A percentile compares a stretch with the other conserved stretches of the same genome.
Evolutionary conservation across 2,113 vertebrate species (phyloP).

Genomic region (Gobio gobio): DNA sequence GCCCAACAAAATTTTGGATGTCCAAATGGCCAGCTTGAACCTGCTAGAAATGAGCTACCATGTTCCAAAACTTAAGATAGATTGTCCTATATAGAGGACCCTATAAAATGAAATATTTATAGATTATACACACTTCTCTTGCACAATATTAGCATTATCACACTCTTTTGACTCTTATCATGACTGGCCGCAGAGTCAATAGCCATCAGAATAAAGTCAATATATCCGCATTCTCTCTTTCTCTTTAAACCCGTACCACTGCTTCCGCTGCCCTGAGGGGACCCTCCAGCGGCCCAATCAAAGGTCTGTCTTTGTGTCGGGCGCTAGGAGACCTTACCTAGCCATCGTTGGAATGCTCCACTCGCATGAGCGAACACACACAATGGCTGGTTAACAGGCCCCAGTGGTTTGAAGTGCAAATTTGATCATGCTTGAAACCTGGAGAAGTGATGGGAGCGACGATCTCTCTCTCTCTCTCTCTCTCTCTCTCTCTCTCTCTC

Average conservation of each 20-base stretch:
- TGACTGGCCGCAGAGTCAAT: background rate
- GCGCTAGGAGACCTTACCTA: constrained; percentile 42
- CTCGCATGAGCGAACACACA: constrained; percentile 67
- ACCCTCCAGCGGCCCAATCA: constrained; percentile 48
- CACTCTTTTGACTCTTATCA: constrained; percentile 30
- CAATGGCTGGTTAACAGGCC: constrained; percentile 75
- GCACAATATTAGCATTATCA: background rate
- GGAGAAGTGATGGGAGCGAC: constrained; percentile 53
- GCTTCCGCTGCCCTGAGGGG: constrained; percentile 30
- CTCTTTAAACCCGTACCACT: background rate
- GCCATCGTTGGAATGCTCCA: constrained; percentile 39
- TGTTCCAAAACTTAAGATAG: background rate
- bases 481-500: constrained; percentile 25
- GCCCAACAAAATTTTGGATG: background rate
- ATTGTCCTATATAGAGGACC: background rate
- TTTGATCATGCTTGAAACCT: constrained; percentile 77
- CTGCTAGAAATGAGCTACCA: background rate
- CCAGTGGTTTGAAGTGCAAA: constrained; percentile 76
- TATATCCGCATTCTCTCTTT: background rate
- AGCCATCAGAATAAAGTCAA: background rate
- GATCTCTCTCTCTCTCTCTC: constrained; percentile 17
- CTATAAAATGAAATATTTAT: background rate
- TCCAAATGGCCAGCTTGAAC: background rate
- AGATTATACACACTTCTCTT: background rate
- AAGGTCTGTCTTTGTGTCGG: constrained; percentile 29